These are phyloP conservation scores for Pempheris klunzingeri DNA, from an alignment of 2,797 vertebrate species.

Conservation along the genomic window DNA sequence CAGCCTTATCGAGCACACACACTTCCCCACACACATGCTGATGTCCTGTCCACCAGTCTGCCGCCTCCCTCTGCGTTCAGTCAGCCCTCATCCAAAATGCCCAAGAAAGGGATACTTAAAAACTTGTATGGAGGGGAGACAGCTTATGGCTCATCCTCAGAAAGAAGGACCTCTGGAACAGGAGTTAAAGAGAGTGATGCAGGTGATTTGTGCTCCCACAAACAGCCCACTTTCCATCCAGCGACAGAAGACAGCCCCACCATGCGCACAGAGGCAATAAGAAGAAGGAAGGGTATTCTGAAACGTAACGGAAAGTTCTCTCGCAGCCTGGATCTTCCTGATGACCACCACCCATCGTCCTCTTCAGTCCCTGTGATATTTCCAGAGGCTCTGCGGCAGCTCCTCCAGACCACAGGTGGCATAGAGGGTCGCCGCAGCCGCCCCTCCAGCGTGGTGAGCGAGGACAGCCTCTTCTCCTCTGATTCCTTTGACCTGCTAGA, in stretches of 20 bases:
- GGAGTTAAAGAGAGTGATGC: constrained; percentile 43
- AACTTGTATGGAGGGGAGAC: constrained; percentile 84
- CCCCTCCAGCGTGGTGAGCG: constrained; percentile 86
- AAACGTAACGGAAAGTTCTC: constrained; percentile 90
- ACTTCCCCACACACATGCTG: constrained; percentile 42
- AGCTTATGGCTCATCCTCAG: constrained; percentile 80
- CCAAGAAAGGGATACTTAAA: constrained; percentile 90
- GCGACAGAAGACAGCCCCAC: constrained; percentile 65
- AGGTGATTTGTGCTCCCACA: constrained; percentile 40
- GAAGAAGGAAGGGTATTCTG: constrained; percentile 87
- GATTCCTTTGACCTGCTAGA: constrained; percentile 87
- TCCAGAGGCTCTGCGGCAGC: constrained; percentile 78
- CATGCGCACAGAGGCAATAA: constrained; percentile 77
- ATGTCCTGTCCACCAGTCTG: constrained; percentile 50
- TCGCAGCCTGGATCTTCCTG: constrained; percentile 81
- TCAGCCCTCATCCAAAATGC: constrained; percentile 85
- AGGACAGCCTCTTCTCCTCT: constrained; percentile 87
- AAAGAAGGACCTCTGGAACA: constrained; percentile 59
- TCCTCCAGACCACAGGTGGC: constrained; percentile 66
- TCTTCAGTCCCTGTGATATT: constrained; percentile 45
- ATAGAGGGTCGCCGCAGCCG: constrained; percentile 74
- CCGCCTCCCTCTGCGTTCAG: constrained; percentile 67
- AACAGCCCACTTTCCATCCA: constrained; percentile 38
- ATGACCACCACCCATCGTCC: constrained; percentile 41
- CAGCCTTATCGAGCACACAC: constrained; percentile 50